Base-by-base conservation (phyloP, 2,113 vertebrate species). In the Abramis brama region DNA sequence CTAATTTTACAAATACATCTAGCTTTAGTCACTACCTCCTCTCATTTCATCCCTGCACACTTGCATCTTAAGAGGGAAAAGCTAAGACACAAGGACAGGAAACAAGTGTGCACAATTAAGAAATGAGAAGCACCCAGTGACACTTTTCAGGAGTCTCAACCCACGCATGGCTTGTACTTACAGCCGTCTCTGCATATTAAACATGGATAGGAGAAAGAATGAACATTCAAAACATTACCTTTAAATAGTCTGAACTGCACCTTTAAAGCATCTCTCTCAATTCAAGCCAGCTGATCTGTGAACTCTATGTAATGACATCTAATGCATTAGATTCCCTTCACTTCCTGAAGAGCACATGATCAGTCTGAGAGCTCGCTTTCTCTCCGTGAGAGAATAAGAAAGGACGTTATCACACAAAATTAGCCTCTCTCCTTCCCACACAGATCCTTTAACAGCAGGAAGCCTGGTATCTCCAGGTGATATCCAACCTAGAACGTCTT, bases 401-500 rank as follows among this genome's bases (percentile, higher is more conserved):
- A 70, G 30, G 75, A 77, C 57, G 79, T 74, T 62, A 85, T 71
- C 62, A 70, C 50, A 77, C 62, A 39, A 57, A 86, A 83, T 55
- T 55, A 88, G 68, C 73, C 33, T 85, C 85, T 87, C 81, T 80
- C 74, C 66, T 15, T 89, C 87, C 80, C 55, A 33, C 21, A 73
- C 43, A 83, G 59, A 86, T 84, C 62, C 68, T 71, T 33, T 60
- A 68, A 59, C 84, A 83, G 80, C 45, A 60, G 59, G 73, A 82
- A 83, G 47, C 33, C 64, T 3, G 59, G 47, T 50, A 50, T 66
- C 39, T 45, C 52, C 52, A 62, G 39, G 64, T 77, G 70, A 66
- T 74, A 85, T 82, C 76, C 81, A 70, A 80, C 52, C 73, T 80
- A 71, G 74, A 82, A 71, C 82, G 81, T 33, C 73, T 92, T 90